Percentiles rank a stretch among this genome's conserved stretches.
phyloP scores from a whole-genome alignment of 64 coral and sea anemone species.

The Astreopora myriophthalma region DNA sequence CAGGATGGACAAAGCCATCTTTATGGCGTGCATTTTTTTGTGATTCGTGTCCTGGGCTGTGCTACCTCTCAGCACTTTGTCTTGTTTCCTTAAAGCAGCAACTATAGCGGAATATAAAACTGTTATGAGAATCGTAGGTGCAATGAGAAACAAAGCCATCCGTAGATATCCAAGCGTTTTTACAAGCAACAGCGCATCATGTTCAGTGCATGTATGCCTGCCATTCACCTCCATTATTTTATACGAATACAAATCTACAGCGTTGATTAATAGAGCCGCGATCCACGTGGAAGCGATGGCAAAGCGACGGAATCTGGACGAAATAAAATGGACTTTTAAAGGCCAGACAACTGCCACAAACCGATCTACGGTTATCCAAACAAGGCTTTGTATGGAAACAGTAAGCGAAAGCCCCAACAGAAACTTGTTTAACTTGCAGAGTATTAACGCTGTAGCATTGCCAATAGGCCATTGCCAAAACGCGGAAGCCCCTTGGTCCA shows the following conservation, averaged over 20 bases:
- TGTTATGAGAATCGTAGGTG: background rate
- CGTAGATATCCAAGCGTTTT: background rate
- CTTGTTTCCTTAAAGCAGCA: background rate
- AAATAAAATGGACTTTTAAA: background rate
- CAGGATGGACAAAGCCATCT: background rate
- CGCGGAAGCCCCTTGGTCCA: background rate
- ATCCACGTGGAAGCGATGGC: background rate
- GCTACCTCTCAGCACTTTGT: background rate
- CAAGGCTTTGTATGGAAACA: constrained; percentile 25
- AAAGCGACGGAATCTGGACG: background rate
- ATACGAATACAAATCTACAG: constrained; percentile 1
- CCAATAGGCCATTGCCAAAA: background rate
- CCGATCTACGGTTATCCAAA: constrained; percentile 38
- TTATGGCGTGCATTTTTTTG: background rate
- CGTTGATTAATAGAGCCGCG: background rate
- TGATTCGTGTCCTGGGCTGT: background rate
- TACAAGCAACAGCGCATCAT: background rate
- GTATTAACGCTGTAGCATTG: background rate
- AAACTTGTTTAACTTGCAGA: constrained; percentile 54
- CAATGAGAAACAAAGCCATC: background rate
- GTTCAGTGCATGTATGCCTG: too few relatives aligned
- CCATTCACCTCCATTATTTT: background rate
- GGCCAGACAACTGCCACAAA: constrained; percentile 45
- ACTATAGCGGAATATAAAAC: background rate
- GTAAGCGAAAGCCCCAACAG: background rate